These are phyloP conservation scores for Epizoanthus ramosus DNA, from an alignment of 92 coral and sea anemone species.

Conservation along the genomic window DNA sequence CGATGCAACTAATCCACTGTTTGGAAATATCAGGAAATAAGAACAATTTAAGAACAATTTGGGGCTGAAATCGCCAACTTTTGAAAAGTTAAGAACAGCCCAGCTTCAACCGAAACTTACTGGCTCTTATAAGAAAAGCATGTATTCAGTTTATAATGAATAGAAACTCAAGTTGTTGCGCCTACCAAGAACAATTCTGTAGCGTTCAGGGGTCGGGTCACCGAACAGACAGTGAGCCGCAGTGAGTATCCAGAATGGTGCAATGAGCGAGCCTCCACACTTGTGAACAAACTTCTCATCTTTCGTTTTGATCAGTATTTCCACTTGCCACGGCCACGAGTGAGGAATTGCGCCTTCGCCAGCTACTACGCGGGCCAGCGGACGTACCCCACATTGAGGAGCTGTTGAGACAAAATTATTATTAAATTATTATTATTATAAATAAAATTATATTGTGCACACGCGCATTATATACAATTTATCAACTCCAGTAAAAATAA, in stretches of 20 bases:
- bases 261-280: slow-evolving; percentile 13
- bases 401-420: background rate
- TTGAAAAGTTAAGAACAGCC: no score
- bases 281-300: background rate
- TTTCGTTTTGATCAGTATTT: background rate
- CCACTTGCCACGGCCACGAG: slow-evolving; percentile 27
- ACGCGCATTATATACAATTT: no score
- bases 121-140: no score
- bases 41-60: no score
- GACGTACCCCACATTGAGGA: slow-evolving; percentile 5
- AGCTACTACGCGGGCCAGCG: slow-evolving; percentile 17
- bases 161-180: background rate
- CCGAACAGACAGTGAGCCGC: slow-evolving; percentile 26
- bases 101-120: no score
- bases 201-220: slow-evolving; percentile 16
- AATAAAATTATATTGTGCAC: no score
- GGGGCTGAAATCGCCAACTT: no score
- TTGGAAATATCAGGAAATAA: no score
- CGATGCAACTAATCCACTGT: no score
- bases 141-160: no score
- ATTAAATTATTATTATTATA: no score
- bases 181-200: slow-evolving; percentile 19
- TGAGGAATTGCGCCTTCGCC: slow-evolving; percentile 16
- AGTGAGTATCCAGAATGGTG: slow-evolving; percentile 8
- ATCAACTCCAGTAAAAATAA: no score